Conservation (phyloP, 2,113 vertebrate species). For the Phrynosoma blainvillii region DNA sequence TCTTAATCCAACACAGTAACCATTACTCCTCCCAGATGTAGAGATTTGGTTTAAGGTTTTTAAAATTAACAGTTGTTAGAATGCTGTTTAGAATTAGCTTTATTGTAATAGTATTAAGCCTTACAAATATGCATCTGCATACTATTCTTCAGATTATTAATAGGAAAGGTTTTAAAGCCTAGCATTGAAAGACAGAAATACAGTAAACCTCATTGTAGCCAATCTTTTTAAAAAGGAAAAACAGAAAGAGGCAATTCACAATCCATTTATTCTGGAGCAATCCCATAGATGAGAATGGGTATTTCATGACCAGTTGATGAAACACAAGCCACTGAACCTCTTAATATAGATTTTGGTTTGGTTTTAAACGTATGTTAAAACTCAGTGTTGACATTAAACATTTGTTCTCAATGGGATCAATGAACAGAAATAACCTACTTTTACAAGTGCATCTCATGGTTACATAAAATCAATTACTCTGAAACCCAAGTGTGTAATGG, state of each 20-base stretch:
- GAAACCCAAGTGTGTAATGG: constrained; percentile 51
- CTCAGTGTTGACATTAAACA: constrained; percentile 48
- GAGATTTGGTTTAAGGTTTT: too few relatives aligned
- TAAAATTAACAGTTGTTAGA: too few relatives aligned
- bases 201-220: not conserved
- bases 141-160: not conserved
- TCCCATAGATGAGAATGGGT: not conserved
- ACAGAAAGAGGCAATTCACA: not conserved
- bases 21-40: too few relatives aligned
- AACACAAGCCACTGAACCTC: not conserved
- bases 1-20: too few relatives aligned
- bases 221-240: constrained; percentile 32
- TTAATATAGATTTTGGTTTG: constrained; percentile 17
- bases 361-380: constrained; percentile 44
- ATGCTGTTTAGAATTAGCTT: not conserved
- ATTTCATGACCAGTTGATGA: not conserved
- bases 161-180: constrained; percentile 35
- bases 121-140: not conserved
- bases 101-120: not conserved
- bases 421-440: constrained; percentile 57
- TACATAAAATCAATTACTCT: constrained; percentile 62
- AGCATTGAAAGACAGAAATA: not conserved
- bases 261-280: not conserved
- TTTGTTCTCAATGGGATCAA: constrained; percentile 55
- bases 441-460: constrained; percentile 49